A percentile compares a stretch with the other conserved stretches of the same genome.
These are phyloP conservation scores for Gymnobelideus leadbeateri DNA, from an alignment of 2,113 vertebrate species.

Conservation along the genomic window DNA sequence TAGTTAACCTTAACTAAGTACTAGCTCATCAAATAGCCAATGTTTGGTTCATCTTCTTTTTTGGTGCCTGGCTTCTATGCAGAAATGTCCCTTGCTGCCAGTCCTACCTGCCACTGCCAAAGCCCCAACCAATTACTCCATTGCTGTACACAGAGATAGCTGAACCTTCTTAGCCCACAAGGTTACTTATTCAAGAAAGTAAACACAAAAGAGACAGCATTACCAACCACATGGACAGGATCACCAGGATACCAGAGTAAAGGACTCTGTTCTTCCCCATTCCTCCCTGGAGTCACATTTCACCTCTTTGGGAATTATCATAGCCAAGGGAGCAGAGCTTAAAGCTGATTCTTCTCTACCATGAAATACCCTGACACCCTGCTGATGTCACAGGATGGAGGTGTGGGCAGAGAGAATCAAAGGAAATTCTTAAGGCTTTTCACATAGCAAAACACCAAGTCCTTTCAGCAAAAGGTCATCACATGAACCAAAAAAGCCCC, in stretches of 20 bases:
- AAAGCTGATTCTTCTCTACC: background rate
- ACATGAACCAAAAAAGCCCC: background rate
- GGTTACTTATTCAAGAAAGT: background rate
- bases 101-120: background rate
- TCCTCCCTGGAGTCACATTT: background rate
- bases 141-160: background rate
- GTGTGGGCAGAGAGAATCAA: background rate
- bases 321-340: background rate
- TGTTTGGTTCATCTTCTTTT: background rate
- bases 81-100: background rate
- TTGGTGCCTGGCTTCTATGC: background rate
- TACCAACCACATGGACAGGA: background rate
- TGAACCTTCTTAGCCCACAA: background rate
- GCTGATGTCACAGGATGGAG: background rate
- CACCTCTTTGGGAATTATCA: background rate
- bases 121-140: background rate
- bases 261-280: background rate
- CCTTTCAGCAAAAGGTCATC: conserved; percentile 1
- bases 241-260: background rate
- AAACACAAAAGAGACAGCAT: background rate
- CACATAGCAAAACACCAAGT: background rate
- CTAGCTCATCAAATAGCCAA: background rate
- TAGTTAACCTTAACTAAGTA: background rate
- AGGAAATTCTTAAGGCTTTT: background rate
- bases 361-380: background rate